Evolutionary conservation across 1,140 invertebrate genomes (phyloP).

Genomic region (Heliconius eleuchia): DNA sequence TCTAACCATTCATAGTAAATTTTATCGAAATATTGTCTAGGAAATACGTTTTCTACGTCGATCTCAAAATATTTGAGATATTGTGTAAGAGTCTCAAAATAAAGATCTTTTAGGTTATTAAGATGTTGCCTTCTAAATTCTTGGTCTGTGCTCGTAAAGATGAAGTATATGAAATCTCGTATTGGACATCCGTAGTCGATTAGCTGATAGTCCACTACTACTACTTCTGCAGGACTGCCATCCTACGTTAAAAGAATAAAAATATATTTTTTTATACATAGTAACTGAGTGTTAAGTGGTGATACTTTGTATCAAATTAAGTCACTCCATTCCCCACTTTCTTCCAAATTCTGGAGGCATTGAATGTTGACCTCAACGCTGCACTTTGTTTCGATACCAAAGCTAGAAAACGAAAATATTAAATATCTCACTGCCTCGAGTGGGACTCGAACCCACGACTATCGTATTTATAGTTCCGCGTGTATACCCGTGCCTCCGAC

Average conservation of each 20-base stretch:
- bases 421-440: too few species aligned
- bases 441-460: too few species aligned
- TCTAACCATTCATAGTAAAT: conserved; percentile 41
- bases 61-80: conserved; percentile 50
- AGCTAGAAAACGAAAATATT: too few species aligned
- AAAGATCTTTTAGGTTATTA: conserved; percentile 47
- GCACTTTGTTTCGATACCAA: too few species aligned
- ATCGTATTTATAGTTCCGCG: too few species aligned
- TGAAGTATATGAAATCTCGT: conserved; percentile 51
- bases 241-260: conserved; percentile 35
- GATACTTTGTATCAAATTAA: too few species aligned
- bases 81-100: conserved; percentile 43
- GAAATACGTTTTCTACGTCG: conserved; percentile 41
- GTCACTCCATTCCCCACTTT: too few species aligned
- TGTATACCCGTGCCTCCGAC: too few species aligned
- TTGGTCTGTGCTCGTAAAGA: conserved; percentile 46
- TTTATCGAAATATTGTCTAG: conserved; percentile 33
- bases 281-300: too few species aligned
- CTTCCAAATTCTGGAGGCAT: too few species aligned
- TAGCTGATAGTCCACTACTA: conserved; percentile 56
- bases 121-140: conserved; percentile 49
- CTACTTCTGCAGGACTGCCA: conserved; percentile 40
- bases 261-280: too few species aligned
- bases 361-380: too few species aligned
- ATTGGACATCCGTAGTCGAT: conserved; percentile 49